Evolutionary conservation across 2,888 invertebrate species (phyloP), one percentile per base, ranked within the genome.

Genomic region (Diaphora mendica): DNA sequence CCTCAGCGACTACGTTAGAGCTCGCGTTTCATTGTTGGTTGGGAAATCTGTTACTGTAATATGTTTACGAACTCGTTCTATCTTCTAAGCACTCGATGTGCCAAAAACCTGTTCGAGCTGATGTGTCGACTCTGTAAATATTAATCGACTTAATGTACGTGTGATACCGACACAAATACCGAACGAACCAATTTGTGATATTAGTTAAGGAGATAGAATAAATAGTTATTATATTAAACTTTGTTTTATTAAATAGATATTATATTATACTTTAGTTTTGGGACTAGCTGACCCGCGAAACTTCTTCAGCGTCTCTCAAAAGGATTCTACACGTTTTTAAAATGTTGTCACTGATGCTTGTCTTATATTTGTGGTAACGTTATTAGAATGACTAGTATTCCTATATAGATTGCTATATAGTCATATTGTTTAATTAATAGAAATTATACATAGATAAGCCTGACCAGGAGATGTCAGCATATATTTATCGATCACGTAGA

Each of bases 161-260:
- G 55, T 55, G 26, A 30, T 23, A 51, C 13, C 55, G 44, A 44
- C 39, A 35, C 48, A 68, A 67, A 71, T 64, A 68, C 20, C 64
- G 35, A 76, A 77, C 78, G 84, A 87, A 86, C 83, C 82, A 76
- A 88, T 82, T 87, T 89, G 88, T 89, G 89, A 89, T 88, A 87
- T 82, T 89, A 87, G 81, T 76, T 79, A 82, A 77, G 66, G 71
- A 77, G 78, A 79, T 70, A 35, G 20, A 71, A 71, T 71, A 71
- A 71, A 71, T 51, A 82, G 39, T 39, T 69, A 59, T 59, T 26
- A 69, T 23, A 26, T 15, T 8, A n/a, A 59, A 59, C 55, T 15
- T 59, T 15, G 20, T 59, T 69, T 59, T 42, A 42, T 26, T 26
- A n/a, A 23, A 15, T 23, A 51, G 2, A 3, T 4, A 33, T 33